These are phyloP conservation scores for Pagetopsis macropterus DNA, from an alignment of 2,797 vertebrate species.

Conservation along the genomic window DNA sequence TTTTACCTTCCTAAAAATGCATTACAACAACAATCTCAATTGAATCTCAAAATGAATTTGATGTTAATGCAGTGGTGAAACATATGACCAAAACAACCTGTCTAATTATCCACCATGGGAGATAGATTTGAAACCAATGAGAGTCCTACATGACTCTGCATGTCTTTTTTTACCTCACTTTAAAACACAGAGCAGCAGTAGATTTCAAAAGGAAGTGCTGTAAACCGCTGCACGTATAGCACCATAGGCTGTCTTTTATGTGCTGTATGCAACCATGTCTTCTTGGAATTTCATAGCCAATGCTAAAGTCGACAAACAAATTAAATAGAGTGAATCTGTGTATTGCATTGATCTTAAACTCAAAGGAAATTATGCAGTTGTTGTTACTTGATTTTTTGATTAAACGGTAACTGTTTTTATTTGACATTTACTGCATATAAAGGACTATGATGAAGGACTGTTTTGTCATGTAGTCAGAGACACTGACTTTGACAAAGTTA, in stretches of 20 bases:
- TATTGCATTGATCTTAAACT: background rate
- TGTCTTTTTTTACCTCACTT: background rate
- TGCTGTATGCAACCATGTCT: background rate
- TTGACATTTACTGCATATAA: background rate
- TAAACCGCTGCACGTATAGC: background rate
- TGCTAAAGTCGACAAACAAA: background rate
- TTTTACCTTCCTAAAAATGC: background rate
- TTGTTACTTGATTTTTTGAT: slow-evolving; percentile 1
- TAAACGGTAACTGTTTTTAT: background rate
- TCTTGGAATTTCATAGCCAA: background rate
- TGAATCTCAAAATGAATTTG: too few species aligned
- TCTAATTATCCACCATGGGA: background rate
- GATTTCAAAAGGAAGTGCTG: slow-evolving; percentile 4
- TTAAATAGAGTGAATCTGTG: background rate
- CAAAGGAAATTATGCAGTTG: background rate
- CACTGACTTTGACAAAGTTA: background rate
- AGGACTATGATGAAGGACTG: background rate
- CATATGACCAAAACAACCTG: slow-evolving; percentile 5
- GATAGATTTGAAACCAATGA: background rate
- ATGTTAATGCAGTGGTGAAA: background rate
- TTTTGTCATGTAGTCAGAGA: background rate
- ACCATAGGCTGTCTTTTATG: background rate
- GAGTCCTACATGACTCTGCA: background rate
- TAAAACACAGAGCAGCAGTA: background rate
- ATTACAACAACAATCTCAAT: too few species aligned